Conservation (phyloP, 2,797 vertebrate species). For the Ptychadena robeensis region DNA sequence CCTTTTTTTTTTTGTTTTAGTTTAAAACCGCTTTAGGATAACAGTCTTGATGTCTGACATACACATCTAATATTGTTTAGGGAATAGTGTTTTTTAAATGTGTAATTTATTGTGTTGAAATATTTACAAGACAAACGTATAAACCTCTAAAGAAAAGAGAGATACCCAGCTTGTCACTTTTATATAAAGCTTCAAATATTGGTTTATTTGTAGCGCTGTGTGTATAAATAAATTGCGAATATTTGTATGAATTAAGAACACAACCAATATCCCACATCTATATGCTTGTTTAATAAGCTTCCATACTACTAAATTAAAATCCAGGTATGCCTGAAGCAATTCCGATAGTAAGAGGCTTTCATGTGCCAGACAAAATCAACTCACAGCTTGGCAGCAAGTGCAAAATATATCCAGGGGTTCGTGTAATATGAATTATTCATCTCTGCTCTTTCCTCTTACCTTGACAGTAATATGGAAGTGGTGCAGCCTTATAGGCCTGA, state of each 20-base stretch:
- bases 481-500: background rate
- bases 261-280: background rate
- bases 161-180: background rate
- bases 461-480: background rate
- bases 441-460: background rate
- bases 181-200: background rate
- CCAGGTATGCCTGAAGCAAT: constrained; percentile 1
- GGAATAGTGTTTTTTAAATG: too few species aligned
- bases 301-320: constrained; percentile 14
- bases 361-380: constrained; percentile 2
- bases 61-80: background rate
- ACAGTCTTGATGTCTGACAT: background rate
- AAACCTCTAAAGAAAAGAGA: too few species aligned
- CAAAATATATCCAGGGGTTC: constrained; percentile 3
- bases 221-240: background rate
- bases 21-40: too few species aligned
- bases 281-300: constrained; percentile 16
- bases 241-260: background rate
- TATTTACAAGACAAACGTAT: background rate
- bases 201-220: background rate
- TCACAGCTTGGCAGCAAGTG: constrained; percentile 1
- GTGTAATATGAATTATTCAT: constrained; percentile 14
- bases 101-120: too few species aligned
- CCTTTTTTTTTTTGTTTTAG: too few species aligned
- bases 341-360: background rate